Conservation (phyloP, 2,888 invertebrate species). For the Polydrusus cervinus region DNA sequence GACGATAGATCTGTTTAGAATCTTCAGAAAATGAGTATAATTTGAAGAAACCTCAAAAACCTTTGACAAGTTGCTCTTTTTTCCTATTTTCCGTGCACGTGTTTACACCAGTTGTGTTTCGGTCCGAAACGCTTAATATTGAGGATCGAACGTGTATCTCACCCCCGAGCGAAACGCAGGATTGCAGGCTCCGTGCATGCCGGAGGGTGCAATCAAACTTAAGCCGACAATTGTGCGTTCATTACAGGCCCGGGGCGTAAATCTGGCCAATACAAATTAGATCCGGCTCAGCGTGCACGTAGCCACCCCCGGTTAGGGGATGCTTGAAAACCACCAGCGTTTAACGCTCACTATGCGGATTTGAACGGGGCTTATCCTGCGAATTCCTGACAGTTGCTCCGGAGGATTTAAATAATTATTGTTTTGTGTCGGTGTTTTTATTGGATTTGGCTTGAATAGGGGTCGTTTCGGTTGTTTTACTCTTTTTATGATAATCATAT, state of each 20-base stretch:
- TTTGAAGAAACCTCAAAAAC: no score
- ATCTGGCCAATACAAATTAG: slow-evolving; percentile 74
- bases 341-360: slow-evolving; percentile 60
- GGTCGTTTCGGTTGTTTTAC: slow-evolving; percentile 22
- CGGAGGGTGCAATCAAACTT: slow-evolving; percentile 71
- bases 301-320: slow-evolving; percentile 47
- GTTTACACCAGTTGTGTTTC: slow-evolving; percentile 49
- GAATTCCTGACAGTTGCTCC: slow-evolving; percentile 66
- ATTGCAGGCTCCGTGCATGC: slow-evolving; percentile 47
- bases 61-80: slow-evolving; percentile 4
- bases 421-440: slow-evolving; percentile 62
- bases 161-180: slow-evolving; percentile 34
- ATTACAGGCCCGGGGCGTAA: slow-evolving; percentile 72
- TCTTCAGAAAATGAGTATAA: no score
- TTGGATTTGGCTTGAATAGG: slow-evolving; percentile 58
- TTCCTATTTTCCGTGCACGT: slow-evolving; percentile 27
- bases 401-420: slow-evolving; percentile 66
- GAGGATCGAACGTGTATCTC: slow-evolving; percentile 18
- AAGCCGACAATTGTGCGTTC: slow-evolving; percentile 73
- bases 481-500: slow-evolving; percentile 6
- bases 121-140: slow-evolving; percentile 49
- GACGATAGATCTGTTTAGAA: no score
- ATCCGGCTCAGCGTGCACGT: slow-evolving; percentile 63
- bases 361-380: slow-evolving; percentile 61
- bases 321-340: slow-evolving; percentile 60